Evolutionary conservation across 1,140 invertebrate species (phyloP).

Genomic region (Epicauta chinensis): DNA sequence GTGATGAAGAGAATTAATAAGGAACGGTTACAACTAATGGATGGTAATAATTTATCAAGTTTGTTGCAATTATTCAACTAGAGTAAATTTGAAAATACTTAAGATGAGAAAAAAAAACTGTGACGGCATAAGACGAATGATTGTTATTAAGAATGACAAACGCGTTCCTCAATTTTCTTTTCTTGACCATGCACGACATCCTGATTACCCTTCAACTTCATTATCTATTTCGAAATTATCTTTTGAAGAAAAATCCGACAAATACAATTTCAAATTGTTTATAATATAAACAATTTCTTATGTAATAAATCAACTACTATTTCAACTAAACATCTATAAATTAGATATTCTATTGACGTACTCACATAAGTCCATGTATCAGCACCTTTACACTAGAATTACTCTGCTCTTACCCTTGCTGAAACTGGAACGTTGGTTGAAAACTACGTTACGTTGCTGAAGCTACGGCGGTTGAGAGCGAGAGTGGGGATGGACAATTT

Average conservation of each 20-base stretch:
- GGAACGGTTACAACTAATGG: no score
- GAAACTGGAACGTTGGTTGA: constrained; percentile 12
- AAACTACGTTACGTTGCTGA: constrained; percentile 14
- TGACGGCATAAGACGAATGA: constrained; percentile 1
- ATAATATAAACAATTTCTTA: no score
- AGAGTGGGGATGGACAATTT: constrained; percentile 11
- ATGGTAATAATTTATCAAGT: neutral
- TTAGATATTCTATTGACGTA: constrained; percentile 16
- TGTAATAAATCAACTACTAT: no score
- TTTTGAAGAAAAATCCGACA: no score
- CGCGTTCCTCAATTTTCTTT: constrained; percentile 8
- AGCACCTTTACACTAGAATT: constrained; percentile 12
- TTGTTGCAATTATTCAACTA: neutral
- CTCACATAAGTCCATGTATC: constrained; percentile 21
- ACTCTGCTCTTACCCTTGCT: constrained; percentile 11
- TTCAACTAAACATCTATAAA: neutral
- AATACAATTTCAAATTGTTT: no score
- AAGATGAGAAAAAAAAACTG: neutral
- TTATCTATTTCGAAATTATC: neutral
- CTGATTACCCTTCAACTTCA: neutral
- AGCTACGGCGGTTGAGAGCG: constrained; percentile 8
- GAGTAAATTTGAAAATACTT: neutral
- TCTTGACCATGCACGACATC: neutral
- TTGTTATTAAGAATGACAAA: constrained; percentile 7
- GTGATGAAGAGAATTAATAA: no score